phyloP scores from a whole-genome alignment of 2,797 vertebrate species.

The Brachyrhaphis roseni region DNA sequence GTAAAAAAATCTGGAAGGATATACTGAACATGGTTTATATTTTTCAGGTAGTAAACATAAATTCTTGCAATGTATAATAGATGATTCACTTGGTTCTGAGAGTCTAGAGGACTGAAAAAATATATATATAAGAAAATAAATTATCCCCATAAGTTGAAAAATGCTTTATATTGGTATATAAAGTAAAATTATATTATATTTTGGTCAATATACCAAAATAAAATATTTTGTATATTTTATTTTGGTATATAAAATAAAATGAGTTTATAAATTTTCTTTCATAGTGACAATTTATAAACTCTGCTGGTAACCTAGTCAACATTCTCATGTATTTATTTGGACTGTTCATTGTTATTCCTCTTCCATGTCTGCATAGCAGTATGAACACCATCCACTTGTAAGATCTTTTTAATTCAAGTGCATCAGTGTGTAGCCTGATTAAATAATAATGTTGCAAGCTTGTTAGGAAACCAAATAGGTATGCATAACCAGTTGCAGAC shows the following conservation, averaged over 20 bases:
- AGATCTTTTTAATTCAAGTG: conserved; percentile 33
- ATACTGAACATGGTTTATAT: not conserved
- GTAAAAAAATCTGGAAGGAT: conserved; percentile 2
- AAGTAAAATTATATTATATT: conserved; percentile 2
- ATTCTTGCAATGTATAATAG: not conserved
- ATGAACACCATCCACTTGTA: conserved; percentile 16
- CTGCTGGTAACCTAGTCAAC: conserved; percentile 27
- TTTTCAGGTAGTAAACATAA: conserved; percentile 9
- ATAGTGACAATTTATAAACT: conserved; percentile 16
- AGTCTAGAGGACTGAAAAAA: conserved; percentile 4
- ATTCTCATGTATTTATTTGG: conserved; percentile 6
- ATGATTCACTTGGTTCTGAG: not conserved
- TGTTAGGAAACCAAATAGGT: conserved; percentile 55
- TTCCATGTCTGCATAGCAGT: not conserved
- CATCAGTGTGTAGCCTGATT: conserved; percentile 31
- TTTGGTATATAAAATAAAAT: conserved; percentile 24
- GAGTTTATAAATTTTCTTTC: conserved; percentile 9
- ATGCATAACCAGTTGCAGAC: conserved; percentile 43
- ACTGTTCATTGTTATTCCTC: conserved; percentile 3
- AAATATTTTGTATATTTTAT: not conserved
- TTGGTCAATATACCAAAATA: conserved; percentile 15
- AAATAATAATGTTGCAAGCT: conserved; percentile 40
- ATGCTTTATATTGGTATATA: not conserved
- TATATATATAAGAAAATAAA: not conserved
- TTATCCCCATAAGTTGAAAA: conserved; percentile 15